phyloP scores from a whole-genome alignment of 1,140 invertebrate genomes.

The Conus betulinus region DNA sequence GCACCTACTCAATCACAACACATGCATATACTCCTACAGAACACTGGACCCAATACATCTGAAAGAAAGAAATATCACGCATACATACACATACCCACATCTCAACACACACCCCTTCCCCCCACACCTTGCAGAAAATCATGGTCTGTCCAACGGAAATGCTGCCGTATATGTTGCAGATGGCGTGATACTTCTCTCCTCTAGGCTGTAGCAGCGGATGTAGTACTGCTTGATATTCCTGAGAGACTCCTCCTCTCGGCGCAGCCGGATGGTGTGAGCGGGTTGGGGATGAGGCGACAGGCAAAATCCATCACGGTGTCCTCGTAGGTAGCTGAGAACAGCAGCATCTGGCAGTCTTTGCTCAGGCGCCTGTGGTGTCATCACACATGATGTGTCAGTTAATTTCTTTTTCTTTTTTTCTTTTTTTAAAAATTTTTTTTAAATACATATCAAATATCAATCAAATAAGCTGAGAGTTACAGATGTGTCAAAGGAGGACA shows the following conservation, averaged over 20 bases:
- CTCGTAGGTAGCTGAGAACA: constrained; percentile 99
- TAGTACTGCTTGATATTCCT: constrained; percentile 99
- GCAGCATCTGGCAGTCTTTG: constrained; percentile 94
- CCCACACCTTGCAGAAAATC: constrained; percentile 95
- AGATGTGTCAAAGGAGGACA: no score
- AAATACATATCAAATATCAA: neutral
- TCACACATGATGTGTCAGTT: no score
- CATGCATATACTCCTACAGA: no score
- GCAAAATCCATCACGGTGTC: constrained; percentile 97
- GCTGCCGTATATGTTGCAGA: constrained; percentile 96
- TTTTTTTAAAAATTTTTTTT: neutral
- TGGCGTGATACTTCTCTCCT: constrained; percentile 92
- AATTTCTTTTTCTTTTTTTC: no score
- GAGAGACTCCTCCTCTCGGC: constrained; percentile 95
- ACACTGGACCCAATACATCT: no score
- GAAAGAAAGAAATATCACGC: no score
- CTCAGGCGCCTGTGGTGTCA: constrained; percentile 58
- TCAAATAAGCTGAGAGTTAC: neutral
- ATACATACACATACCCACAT: no score
- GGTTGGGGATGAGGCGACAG: constrained; percentile 93
- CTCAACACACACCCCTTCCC: no score
- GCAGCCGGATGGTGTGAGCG: constrained; percentile 88
- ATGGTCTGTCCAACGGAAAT: constrained; percentile 98
- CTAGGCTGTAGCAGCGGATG: constrained; percentile 87
- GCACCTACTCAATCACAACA: no score